Base-by-base conservation (phyloP, 1,140 invertebrate genomes). In the Antheraea pernyi region DNA sequence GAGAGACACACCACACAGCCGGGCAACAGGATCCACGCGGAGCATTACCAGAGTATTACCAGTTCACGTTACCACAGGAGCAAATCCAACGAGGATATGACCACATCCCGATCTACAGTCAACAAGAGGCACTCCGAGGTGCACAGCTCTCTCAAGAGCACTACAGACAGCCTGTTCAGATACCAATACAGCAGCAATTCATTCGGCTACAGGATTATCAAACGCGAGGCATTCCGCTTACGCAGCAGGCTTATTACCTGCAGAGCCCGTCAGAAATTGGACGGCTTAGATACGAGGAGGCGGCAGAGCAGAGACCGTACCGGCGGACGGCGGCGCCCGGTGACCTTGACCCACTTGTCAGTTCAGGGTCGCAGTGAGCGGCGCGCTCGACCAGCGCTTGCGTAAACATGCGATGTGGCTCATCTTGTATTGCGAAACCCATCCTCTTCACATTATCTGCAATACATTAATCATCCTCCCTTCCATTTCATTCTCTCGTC, bases 261-360 rank as follows among this genome's bases (percentile, higher is more conserved):
- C 46, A 53, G 16, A 16, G 46, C 16, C 46, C 46, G 0, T 53
- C 46, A 53, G 46, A 53, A 13, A 1, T 53, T 5, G 46, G 16
- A 13, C 46, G 6, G 46, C 13, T 53, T 1, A 53, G 46, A n/a
- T 53, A 53, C 46, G 46, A 53, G 13, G 46, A 53, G 5, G 13
- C 46, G 16, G 11, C 67, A 0, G 75, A 72, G n/a, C 76, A 78
- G 19, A 77, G 75, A 16, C 67, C 8, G 37, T 39, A 59, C 11
- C 65, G 58, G 53, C 63, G 65, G 19, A 60, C 16, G 46, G 18
- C 18, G 11, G 16, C 59, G 59, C 59, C 8, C 79, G 73, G 78
- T 88, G 91, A 89, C 90, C 90, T 93, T 91, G 91, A 91, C 89
- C 89, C 80, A 85, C 80, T 83, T 81, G 77, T 64, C 46, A 13